Evolutionary conservation across 2,888 invertebrate genomes (phyloP).

Genomic region (Aphidoletes aphidimyza): DNA sequence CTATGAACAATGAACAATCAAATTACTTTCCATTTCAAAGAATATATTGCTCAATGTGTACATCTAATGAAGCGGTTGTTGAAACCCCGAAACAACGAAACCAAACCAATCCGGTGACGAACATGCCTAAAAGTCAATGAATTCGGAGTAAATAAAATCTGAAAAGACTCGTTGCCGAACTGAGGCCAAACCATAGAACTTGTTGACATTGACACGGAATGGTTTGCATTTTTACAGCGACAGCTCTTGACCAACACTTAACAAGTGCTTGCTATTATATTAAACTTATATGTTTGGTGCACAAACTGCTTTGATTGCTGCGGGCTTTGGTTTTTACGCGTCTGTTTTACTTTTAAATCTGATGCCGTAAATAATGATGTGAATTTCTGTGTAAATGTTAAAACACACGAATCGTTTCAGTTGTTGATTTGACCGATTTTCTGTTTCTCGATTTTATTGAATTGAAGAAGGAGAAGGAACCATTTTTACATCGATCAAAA

Average conservation of each 20-base stretch:
- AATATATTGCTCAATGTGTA: no score
- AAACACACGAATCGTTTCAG: no score
- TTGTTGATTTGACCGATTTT: no score
- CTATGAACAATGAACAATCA: not conserved
- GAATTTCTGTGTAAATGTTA: no score
- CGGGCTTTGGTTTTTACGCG: not conserved
- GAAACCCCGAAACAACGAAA: no score
- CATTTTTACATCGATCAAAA: no score
- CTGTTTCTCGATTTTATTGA: no score
- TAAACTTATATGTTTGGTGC: not conserved
- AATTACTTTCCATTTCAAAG: not conserved
- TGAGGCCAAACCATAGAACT: not conserved
- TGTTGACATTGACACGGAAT: conserved; percentile 54
- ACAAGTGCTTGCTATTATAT: not conserved
- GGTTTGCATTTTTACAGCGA: not conserved
- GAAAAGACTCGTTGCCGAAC: not conserved
- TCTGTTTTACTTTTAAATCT: no score
- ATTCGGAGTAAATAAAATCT: not conserved
- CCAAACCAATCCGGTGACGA: not conserved
- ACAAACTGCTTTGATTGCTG: not conserved
- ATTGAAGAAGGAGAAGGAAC: no score
- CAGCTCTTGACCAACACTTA: no score
- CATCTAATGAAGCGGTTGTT: no score
- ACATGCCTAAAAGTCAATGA: not conserved
- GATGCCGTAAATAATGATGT: no score